These are phyloP conservation scores for Xanthostigma xanthostigma DNA, from an alignment of 2,888 invertebrate genomes.

Conservation along the genomic window DNA sequence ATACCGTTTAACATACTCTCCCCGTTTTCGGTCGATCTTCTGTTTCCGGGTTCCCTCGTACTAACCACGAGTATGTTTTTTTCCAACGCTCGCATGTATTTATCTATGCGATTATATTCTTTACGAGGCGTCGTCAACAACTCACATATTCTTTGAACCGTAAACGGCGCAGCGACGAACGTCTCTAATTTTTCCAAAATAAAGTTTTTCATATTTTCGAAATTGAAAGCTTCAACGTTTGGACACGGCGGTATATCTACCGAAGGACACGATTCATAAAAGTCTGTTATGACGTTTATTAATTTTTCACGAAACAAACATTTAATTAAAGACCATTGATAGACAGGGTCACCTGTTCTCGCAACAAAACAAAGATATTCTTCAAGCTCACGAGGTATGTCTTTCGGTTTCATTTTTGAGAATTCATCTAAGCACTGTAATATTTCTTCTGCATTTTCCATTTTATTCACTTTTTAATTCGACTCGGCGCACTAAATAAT, in stretches of 20 bases:
- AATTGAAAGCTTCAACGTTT: slow-evolving; percentile 82
- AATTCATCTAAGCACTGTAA: slow-evolving; percentile 72
- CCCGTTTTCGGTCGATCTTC: slow-evolving; percentile 49
- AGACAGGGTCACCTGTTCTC: slow-evolving; percentile 85
- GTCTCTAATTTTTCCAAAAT: slow-evolving; percentile 68
- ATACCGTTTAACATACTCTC: slow-evolving; percentile 47
- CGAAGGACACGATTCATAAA: slow-evolving; percentile 62
- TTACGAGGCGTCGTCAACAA: slow-evolving; percentile 78
- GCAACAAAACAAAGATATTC: slow-evolving; percentile 83
- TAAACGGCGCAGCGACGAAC: slow-evolving; percentile 85
- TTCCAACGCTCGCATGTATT: slow-evolving; percentile 92
- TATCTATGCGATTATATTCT: slow-evolving; percentile 91
- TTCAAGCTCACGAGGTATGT: slow-evolving; percentile 77
- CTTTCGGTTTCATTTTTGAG: slow-evolving; percentile 56
- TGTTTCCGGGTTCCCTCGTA: slow-evolving; percentile 52
- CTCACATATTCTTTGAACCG: slow-evolving; percentile 91
- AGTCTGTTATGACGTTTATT: slow-evolving; percentile 72
- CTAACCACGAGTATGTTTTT: slow-evolving; percentile 85
- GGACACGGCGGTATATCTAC: slow-evolving; percentile 74
- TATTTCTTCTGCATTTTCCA: slow-evolving; percentile 80
- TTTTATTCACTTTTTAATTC: slow-evolving; percentile 18
- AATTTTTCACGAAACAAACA: slow-evolving; percentile 79
- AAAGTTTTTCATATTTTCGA: slow-evolving; percentile 73
- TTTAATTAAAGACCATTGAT: slow-evolving; percentile 81
- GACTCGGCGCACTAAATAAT: too few relatives aligned